Evolutionary conservation across 1,140 invertebrate genomes (phyloP), one percentile per base, ranked within the genome.

Genomic region (Micrasema minimum): DNA sequence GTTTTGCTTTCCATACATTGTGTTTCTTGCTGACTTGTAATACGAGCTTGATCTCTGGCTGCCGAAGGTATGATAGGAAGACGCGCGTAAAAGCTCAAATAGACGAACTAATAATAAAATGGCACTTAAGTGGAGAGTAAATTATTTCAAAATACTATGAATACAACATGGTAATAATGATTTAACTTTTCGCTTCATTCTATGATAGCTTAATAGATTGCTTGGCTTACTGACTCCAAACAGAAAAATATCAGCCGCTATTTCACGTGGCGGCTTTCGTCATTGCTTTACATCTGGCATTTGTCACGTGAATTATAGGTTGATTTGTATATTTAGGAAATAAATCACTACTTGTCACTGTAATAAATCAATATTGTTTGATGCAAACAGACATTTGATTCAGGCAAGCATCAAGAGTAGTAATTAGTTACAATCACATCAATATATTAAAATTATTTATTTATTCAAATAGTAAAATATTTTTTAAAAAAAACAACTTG

Each of bases 181-280:
- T 43, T 20, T 37, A 41, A 41, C 18, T 51, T 51, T 51, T 51
- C 22, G 16, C 20, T 1, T 20, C 35, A 5, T 59, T 38, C 18
- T 61, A 12, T 14, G 10, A 57, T 7, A 31, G 14, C 26, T 64
- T 31, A 46, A n/a, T 46, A 16, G 12, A 46, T 20, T 22, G 22
- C 6, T 22, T 2, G 48, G 22, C 14, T 37, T 14, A 31, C 22
- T 37, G 14, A 31, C 22, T 46, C 10, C 16, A 64, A 11, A 10
- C 38, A 14, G 6, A 4, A 7, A 41, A 31, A 46, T 64, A 31
- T 48, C 26, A 31, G 59, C 31, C 20, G 26, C 59, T 59, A 59
- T 43, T 64, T 64, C 59, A 46, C 59, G 41, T 64, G 59, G 59
- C 59, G 59, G 59, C 59, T 64, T 64, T 64, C 59, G 43, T 64